Percentiles rank a stretch among this genome's conserved stretches.
These are phyloP conservation scores for Haliclystus octoradiatus DNA, from an alignment of 30 jellyfish, hydroid and myxozoan species.

Conservation along the genomic window DNA sequence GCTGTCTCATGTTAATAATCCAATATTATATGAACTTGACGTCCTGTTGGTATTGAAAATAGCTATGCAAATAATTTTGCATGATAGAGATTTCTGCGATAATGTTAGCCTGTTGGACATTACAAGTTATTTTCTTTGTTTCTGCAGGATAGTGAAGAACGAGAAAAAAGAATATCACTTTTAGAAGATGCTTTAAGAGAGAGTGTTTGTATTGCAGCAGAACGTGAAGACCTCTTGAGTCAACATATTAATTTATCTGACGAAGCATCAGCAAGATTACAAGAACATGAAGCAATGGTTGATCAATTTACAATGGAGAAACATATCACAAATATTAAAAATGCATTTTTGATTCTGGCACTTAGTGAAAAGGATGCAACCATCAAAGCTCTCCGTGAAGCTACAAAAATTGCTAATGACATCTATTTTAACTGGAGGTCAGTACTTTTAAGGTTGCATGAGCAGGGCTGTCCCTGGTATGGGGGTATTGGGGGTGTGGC, in stretches of 20 bases:
- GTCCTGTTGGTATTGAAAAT: too few relatives aligned
- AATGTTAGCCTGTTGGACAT: too few relatives aligned
- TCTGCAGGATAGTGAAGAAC: constrained; percentile 49
- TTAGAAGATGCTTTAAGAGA: constrained; percentile 93
- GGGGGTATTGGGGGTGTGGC: too few relatives aligned
- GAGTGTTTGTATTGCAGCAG: constrained; percentile 88
- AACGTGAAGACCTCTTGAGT: constrained; percentile 73
- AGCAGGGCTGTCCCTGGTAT: not conserved
- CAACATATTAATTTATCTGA: constrained; percentile 75
- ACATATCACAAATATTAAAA: constrained; percentile 79
- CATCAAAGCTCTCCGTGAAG: constrained; percentile 51
- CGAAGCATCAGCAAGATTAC: constrained; percentile 43
- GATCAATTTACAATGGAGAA: constrained; percentile 74
- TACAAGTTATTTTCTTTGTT: too few relatives aligned
- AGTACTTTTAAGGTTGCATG: not conserved
- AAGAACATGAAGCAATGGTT: constrained; percentile 39
- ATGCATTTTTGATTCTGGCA: constrained; percentile 71
- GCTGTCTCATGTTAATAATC: too few relatives aligned
- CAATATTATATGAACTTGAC: too few relatives aligned
- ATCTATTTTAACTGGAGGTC: constrained; percentile 63
- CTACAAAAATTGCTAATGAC: constrained; percentile 44
- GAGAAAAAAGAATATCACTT: constrained; percentile 64
- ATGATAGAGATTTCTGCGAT: too few relatives aligned
- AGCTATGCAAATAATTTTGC: too few relatives aligned
- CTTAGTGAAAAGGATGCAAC: constrained; percentile 77